Evolutionary conservation across 2,113 vertebrate genomes (phyloP).

Genomic region (Eudorcas thomsonii): DNA sequence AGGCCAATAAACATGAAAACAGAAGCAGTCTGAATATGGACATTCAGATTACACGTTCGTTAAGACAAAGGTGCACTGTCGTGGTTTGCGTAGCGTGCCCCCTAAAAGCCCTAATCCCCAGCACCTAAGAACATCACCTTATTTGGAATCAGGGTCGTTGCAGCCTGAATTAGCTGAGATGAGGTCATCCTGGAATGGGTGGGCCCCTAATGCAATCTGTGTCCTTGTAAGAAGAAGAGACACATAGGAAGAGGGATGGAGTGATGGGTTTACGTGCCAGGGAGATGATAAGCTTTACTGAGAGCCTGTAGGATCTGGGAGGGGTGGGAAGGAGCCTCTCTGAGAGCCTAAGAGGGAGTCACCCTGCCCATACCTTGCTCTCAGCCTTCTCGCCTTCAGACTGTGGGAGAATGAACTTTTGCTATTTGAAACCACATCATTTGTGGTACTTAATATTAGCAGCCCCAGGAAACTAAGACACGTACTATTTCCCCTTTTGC

Average conservation of each 20-base stretch:
- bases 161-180: background rate
- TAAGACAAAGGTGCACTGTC: background rate
- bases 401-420: background rate
- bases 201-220: background rate
- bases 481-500: background rate
- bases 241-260: background rate
- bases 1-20: background rate
- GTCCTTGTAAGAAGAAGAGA: background rate
- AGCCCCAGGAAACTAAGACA: background rate
- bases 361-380: too few species aligned
- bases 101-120: background rate
- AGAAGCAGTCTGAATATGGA: background rate
- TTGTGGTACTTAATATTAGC: background rate
- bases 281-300: background rate
- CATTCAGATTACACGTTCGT: background rate
- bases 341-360: background rate
- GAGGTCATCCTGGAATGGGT: background rate
- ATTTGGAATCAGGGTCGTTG: background rate
- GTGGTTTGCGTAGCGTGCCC: accelerated
- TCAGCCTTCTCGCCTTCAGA: background rate
- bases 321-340: background rate
- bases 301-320: background rate
- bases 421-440: background rate
- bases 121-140: background rate
- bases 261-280: background rate